A percentile compares a stretch with the other conserved stretches of the same genome.
These are phyloP conservation scores for Geotrypetes seraphini DNA, from an alignment of 2,797 vertebrate genomes.

Conservation along the genomic window DNA sequence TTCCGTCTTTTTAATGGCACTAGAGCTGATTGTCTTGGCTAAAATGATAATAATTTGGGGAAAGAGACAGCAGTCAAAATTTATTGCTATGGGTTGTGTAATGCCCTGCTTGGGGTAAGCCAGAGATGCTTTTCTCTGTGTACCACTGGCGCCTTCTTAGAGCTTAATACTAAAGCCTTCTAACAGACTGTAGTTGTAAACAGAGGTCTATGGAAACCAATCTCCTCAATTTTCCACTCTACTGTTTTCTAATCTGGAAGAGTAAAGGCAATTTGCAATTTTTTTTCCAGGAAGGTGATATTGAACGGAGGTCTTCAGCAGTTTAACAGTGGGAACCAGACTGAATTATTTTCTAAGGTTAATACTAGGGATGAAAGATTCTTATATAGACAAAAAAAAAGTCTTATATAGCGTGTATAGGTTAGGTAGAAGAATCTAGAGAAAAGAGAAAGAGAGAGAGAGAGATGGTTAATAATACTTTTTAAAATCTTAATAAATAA, in stretches of 20 bases:
- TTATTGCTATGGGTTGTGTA: conserved; percentile 3
- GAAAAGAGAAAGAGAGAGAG: no score
- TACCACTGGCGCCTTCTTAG: conserved; percentile 18
- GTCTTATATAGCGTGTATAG: no score
- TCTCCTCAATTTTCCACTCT: conserved; percentile 57
- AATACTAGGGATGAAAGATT: conserved; percentile 7
- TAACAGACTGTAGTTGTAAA: conserved; percentile 34
- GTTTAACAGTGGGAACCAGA: conserved; percentile 25
- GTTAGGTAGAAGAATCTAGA: no score
- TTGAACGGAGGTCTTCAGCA: conserved; percentile 26
- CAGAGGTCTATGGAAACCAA: conserved; percentile 41
- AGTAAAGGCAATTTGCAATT: conserved; percentile 40
- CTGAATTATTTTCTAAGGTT: conserved; percentile 29
- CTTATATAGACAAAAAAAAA: conserved; percentile 8
- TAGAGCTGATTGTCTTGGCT: conserved; percentile 2
- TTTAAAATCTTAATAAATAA: no score
- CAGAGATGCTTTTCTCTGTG: neutral
- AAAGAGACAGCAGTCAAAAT: conserved; percentile 15
- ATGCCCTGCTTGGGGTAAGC: conserved; percentile 8
- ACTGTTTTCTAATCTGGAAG: conserved; percentile 47
- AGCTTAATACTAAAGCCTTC: conserved; percentile 21
- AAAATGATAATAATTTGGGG: conserved; percentile 11
- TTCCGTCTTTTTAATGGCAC: conserved; percentile 13
- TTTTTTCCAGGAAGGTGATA: conserved; percentile 31
- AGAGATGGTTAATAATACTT: no score